Evolutionary conservation across 2,113 vertebrate genomes (phyloP), one percentile per base, ranked within the genome.

Genomic region (Mesoclemmys tuberculata): DNA sequence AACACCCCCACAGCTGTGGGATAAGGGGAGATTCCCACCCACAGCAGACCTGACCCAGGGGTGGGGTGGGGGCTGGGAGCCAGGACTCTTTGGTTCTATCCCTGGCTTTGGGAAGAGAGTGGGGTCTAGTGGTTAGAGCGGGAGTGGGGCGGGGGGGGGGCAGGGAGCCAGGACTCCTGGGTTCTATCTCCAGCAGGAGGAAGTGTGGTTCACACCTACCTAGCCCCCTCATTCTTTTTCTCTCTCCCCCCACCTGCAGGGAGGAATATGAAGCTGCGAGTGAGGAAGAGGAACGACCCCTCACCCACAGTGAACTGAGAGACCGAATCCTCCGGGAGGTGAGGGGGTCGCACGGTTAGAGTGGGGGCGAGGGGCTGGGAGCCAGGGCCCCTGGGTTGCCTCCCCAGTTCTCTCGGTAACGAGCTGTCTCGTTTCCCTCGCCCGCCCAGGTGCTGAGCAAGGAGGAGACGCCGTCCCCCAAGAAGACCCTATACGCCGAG

Each of bases 251-350:
- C 35, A 35, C 26, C 90, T 82, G 58, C 35, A 98, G 98, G 81
- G 92, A 96, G 82, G 95, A 97, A 14, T 94, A 96, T 85, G 97
- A 98, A 2, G 52, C 61, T 77, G 85, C 38, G 98, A 98, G 46
- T 19, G 98, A 98, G 52, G 98, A 98, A 41, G 98, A 98, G 24
- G 98, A 98, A 79, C 93, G 93, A 68, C 98, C 98, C 48, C 96
- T 98, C 84, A 98, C 98, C 51, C 97, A 98, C 46, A 94, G 91
- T 84, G 98, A 99, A 84, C 98, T 99, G 51, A 97, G 96, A n/a
- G 96, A 91, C 94, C 96, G 91, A 95, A 98, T 99, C 83, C 91
- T 98, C 81, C 97, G 96, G 88, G 95, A 93, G 92, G 98, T 98
- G 55, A 38, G 26, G 44, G 52, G 55, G 29, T 11, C 19, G 16